phyloP scores from a whole-genome alignment of 2,888 invertebrate species.

The Vannuccia rotundouncinata region DNA sequence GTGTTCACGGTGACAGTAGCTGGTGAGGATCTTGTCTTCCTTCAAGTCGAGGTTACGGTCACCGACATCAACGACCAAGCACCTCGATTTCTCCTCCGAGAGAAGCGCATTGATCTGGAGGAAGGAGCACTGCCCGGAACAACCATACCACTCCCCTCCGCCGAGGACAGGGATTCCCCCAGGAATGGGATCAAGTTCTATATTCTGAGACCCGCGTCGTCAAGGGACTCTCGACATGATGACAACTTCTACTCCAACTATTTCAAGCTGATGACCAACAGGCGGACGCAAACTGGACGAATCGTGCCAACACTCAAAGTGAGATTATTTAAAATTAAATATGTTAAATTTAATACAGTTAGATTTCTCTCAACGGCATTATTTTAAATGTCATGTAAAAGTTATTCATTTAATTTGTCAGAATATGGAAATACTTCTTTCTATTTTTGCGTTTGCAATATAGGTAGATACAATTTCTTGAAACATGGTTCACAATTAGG shows the following conservation, averaged over 20 bases:
- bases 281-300: neutral
- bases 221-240: no score
- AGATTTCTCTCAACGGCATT: no score
- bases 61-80: neutral
- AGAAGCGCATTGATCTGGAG: neutral
- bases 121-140: slow-evolving; percentile 6
- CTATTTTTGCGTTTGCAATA: no score
- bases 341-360: no score
- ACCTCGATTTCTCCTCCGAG: slow-evolving; percentile 3
- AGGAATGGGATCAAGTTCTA: neutral
- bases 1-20: neutral
- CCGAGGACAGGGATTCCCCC: neutral
- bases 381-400: no score
- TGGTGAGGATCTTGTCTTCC: neutral
- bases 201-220: neutral
- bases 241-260: neutral
- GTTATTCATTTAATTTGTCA: no score
- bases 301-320: neutral
- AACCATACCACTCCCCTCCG: neutral
- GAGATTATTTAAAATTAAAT: no score
- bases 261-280: neutral
- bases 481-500: no score
- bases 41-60: neutral
- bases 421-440: no score
- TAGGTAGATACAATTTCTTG: no score